These are phyloP conservation scores for Anguilla japonica DNA, from an alignment of 2,113 vertebrate species.

Conservation along the genomic window DNA sequence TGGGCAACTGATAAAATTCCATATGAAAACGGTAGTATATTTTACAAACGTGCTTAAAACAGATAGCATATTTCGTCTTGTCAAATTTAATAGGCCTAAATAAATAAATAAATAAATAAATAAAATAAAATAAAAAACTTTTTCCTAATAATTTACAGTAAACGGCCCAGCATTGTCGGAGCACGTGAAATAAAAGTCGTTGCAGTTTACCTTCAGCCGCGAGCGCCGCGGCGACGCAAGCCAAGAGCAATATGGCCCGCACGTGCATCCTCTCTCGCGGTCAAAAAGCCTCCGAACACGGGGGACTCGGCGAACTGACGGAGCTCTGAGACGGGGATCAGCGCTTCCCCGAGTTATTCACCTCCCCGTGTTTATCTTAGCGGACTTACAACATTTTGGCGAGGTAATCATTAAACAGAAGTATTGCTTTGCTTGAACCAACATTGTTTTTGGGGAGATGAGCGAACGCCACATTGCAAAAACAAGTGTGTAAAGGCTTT, in stretches of 20 bases:
- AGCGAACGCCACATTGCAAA: background rate
- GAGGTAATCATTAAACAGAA: constrained; percentile 62
- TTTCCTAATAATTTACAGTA: too few species aligned
- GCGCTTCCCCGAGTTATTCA: constrained; percentile 49
- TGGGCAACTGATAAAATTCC: too few species aligned
- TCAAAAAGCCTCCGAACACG: background rate
- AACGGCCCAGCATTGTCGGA: too few species aligned
- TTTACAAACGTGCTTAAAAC: too few species aligned
- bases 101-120: too few species aligned
- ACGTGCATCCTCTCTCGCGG: constrained; percentile 61
- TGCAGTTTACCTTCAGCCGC: constrained; percentile 63
- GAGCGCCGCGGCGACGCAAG: constrained; percentile 48
- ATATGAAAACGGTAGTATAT: too few species aligned
- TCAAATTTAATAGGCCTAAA: too few species aligned
- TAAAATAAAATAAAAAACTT: too few species aligned
- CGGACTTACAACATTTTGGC: constrained; percentile 37
- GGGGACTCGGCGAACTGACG: constrained; percentile 8
- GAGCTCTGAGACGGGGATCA: constrained; percentile 35
- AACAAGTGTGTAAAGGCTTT: too few species aligned
- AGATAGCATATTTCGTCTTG: too few species aligned
- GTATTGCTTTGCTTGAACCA: constrained; percentile 6
- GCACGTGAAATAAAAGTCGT: background rate
- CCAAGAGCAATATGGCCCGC: constrained; percentile 55
- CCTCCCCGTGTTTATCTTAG: constrained; percentile 41
- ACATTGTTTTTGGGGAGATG: background rate